Evolutionary conservation across 2,888 invertebrate species (phyloP).

Genomic region (Phlogophora meticulosa): DNA sequence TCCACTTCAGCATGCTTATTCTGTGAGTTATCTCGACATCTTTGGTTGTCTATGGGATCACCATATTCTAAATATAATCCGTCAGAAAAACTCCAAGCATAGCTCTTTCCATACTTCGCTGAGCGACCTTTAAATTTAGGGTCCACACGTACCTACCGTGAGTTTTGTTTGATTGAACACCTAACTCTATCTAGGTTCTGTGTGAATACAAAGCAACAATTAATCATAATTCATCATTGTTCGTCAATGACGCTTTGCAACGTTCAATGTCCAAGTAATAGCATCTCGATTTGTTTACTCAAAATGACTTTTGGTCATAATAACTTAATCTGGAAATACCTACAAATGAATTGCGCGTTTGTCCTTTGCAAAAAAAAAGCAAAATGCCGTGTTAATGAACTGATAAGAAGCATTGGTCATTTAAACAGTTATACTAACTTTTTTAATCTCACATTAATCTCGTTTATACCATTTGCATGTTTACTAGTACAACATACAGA

Average conservation of each 20-base stretch:
- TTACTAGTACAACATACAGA: not conserved
- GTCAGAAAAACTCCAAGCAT: too few species aligned
- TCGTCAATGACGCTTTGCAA: constrained; percentile 20
- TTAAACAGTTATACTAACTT: constrained; percentile 8
- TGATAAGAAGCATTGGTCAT: constrained; percentile 47
- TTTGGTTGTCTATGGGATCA: too few species aligned
- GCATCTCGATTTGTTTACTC: constrained; percentile 33
- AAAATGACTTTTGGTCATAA: constrained; percentile 11
- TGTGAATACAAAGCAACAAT: not conserved
- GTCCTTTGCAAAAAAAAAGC: constrained; percentile 12
- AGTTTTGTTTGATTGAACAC: too few species aligned
- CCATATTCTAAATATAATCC: too few species aligned
- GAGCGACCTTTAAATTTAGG: too few species aligned
- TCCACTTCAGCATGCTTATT: too few species aligned
- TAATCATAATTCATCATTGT: constrained; percentile 9
- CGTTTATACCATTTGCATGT: constrained; percentile 20
- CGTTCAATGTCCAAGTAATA: constrained; percentile 44
- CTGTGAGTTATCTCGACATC: too few species aligned
- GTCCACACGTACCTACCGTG: too few species aligned
- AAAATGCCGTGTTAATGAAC: constrained; percentile 37
- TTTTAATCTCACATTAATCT: constrained; percentile 32
- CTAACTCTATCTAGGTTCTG: too few species aligned
- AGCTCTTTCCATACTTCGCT: too few species aligned
- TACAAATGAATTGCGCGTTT: constrained; percentile 13
- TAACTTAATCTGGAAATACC: constrained; percentile 10